Percentiles rank a stretch among this genome's conserved stretches.
Conservation (phyloP, 64 coral and sea anemone genomes). For the Catalaphyllia jardinei region DNA sequence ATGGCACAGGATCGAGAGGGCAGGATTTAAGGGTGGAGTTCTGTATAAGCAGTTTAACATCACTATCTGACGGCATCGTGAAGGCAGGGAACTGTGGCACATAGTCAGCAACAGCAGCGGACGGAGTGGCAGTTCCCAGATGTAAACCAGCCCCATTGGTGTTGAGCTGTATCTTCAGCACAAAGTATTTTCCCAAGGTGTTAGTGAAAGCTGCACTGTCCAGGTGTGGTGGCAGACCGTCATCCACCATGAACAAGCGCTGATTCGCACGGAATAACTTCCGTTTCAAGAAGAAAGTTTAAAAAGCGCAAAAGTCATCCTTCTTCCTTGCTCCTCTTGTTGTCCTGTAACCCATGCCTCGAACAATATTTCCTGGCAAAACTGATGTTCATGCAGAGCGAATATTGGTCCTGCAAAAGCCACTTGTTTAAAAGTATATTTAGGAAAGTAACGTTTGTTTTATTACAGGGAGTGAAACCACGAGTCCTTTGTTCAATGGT, state of each 20-base stretch:
- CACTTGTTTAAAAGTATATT: not conserved
- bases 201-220: not conserved
- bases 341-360: not conserved
- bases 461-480: not conserved
- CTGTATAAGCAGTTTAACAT: conserved; percentile 22
- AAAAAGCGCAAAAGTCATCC: too few species aligned
- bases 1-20: conserved; percentile 19
- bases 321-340: too few species aligned
- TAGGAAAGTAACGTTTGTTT: not conserved
- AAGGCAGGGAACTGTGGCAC: conserved; percentile 13
- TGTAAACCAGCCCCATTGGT: conserved; percentile 5
- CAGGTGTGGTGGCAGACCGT: conserved; percentile 36
- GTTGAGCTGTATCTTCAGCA: conserved; percentile 31
- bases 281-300: too few species aligned
- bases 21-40: not conserved
- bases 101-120: not conserved
- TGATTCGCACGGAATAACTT: too few species aligned
- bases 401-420: not conserved
- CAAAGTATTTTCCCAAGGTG: conserved; percentile 33
- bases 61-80: not conserved
- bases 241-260: not conserved
- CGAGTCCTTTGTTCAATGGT: not conserved
- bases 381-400: not conserved
- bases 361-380: not conserved
- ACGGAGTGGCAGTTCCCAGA: not conserved